Evolutionary conservation across 2,113 vertebrate species (phyloP).

Genomic region (Apteryx mantelli): DNA sequence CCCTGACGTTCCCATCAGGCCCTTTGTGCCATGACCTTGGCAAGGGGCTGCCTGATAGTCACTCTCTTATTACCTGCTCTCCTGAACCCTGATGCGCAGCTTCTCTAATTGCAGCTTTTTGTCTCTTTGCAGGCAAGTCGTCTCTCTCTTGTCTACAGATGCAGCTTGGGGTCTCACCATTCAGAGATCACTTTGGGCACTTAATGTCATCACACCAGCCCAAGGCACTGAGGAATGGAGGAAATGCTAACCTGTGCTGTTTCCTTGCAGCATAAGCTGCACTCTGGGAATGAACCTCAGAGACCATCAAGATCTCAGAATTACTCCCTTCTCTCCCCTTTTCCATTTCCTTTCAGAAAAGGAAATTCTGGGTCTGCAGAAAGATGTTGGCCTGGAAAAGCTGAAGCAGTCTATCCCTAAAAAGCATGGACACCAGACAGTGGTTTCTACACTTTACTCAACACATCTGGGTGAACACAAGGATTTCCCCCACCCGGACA

Average conservation of each 20-base stretch:
- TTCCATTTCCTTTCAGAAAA: not conserved
- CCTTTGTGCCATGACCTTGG: not conserved
- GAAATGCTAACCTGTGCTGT: not conserved
- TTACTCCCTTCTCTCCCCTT: not conserved
- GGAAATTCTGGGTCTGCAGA: not conserved
- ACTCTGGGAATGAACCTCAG: no score
- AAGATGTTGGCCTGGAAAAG: not conserved
- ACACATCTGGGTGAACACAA: not conserved
- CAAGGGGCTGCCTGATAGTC: not conserved
- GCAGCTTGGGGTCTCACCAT: not conserved
- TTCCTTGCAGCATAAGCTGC: not conserved
- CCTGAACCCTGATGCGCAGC: not conserved
- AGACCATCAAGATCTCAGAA: not conserved
- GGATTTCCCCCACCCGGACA: not conserved
- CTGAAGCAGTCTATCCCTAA: not conserved
- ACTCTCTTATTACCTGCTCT: not conserved
- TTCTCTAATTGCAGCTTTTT: not conserved
- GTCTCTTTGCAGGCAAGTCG: not conserved
- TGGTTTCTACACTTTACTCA: not conserved
- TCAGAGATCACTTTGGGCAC: not conserved
- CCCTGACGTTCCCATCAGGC: not conserved
- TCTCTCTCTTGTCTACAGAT: not conserved
- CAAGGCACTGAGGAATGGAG: not conserved
- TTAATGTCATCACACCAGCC: not conserved
- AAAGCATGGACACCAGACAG: not conserved